phyloP scores from a whole-genome alignment of 1,140 invertebrate genomes.

The Sitobion miscanthi region DNA sequence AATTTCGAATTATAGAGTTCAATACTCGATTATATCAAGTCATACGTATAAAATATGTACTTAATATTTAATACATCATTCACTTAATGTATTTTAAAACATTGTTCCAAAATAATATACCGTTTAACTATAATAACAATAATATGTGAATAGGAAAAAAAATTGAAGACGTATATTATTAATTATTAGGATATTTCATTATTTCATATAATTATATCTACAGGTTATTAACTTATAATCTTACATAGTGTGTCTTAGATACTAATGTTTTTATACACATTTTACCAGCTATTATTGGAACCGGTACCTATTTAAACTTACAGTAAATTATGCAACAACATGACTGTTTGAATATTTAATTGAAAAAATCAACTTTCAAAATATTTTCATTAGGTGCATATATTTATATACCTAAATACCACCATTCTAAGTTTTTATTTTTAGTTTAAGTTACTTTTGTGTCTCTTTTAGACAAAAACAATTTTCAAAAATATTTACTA shows the following conservation, averaged over 20 bases:
- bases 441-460: not conserved
- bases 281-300: no score
- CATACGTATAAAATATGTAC: no score
- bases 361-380: not conserved
- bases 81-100: not conserved
- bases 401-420: not conserved
- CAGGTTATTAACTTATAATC: not conserved
- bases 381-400: not conserved
- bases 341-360: no score
- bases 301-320: no score
- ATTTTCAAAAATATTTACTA: not conserved
- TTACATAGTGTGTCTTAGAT: not conserved
- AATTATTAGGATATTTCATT: no score
- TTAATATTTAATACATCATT: not conserved
- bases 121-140: not conserved
- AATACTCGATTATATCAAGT: no score
- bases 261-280: no score
- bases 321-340: no score
- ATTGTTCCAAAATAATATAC: not conserved
- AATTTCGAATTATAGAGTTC: no score
- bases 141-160: not conserved
- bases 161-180: not conserved
- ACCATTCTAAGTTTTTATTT: not conserved
- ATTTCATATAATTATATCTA: not conserved
- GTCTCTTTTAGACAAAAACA: not conserved